Base-by-base conservation (phyloP, 2,797 vertebrate genomes). In the Aeoliscus strigatus region DNA sequence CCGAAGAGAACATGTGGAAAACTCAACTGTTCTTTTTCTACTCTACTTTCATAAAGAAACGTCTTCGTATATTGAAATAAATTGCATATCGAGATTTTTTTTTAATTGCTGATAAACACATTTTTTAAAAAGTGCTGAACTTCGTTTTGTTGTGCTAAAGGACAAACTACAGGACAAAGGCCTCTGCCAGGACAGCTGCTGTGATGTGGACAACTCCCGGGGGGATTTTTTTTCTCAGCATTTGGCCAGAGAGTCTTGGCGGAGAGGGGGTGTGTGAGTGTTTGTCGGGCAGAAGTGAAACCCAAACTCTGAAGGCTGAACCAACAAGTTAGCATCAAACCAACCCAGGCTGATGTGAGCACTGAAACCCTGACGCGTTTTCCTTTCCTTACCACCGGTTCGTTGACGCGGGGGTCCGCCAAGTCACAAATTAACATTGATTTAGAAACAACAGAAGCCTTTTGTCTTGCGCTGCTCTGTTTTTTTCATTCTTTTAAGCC, bases 361-460 rank as follows among this genome's bases (percentile, higher is more conserved):
- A 50, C 73, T 80, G 73, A 43, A 62, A 69, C 55, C 53, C 30
- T 8, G 30, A 58, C 50, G 70, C 46, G 15, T 68, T 64, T 73
- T 67, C 58, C 49, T 49, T 59, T 52, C 51, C 54, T 52, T 18
- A 78, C 82, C 72, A 10, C 77, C 72, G 60, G 66, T 70, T 77
- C 70, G 68, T 71, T 35, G 32, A 47, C 45, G 44, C 45, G 3
- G 47, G 55, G 32, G 57, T 66, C 50, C 40, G 75, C 85, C 81
- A 83, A 80, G 73, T 79, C 49, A 25, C 75, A 80, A 83, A 80
- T 83, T 50, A 83, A 77, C 70, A 18, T 73, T 75, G 69, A 84
- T 82, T 81, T 70, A 77, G 72, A 56, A 80, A 84, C 86, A 85
- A 87, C 84, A 86, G 80, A 82, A 77, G 82, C 75, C 82, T 84